These are phyloP conservation scores for Flabesymbios commensalis DNA, from an alignment of 2,888 invertebrate genomes.

Conservation along the genomic window DNA sequence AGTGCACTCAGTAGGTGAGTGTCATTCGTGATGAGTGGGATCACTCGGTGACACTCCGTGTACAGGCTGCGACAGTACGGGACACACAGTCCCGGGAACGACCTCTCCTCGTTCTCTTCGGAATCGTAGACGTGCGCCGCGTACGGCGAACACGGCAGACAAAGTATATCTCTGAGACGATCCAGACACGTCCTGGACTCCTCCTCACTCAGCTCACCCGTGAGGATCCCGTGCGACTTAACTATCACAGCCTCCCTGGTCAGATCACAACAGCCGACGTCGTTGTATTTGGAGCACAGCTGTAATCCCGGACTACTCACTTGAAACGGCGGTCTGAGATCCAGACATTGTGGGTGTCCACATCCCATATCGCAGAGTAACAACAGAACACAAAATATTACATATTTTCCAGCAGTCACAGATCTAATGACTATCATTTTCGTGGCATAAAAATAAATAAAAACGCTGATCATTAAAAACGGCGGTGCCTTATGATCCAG, in stretches of 20 bases:
- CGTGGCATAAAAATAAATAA: no score
- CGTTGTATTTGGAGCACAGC: constrained; percentile 48
- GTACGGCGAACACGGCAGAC: constrained; percentile 55
- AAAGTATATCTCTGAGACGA: constrained; percentile 43
- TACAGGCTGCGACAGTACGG: constrained; percentile 44
- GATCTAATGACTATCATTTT: no score
- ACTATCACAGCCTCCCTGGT: constrained; percentile 36
- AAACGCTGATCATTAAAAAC: no score
- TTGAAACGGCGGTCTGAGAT: constrained; percentile 50
- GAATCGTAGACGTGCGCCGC: constrained; percentile 54
- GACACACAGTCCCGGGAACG: constrained; percentile 51
- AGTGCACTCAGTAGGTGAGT: constrained; percentile 8
- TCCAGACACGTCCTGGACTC: constrained; percentile 32
- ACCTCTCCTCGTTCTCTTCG: constrained; percentile 36
- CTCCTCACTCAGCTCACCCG: constrained; percentile 12
- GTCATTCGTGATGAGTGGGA: constrained; percentile 36
- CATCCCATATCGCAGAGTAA: no score
- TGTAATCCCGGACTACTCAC: constrained; percentile 16
- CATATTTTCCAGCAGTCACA: no score
- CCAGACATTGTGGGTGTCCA: constrained; percentile 54
- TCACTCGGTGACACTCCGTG: constrained; percentile 38
- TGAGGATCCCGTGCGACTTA: constrained; percentile 31
- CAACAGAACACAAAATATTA: no score
- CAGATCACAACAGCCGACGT: constrained; percentile 51
- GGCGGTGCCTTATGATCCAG: no score